A percentile compares a stretch with the other conserved stretches of the same genome.
These are phyloP conservation scores for Psittacula cyanocephala DNA, from an alignment of 2,113 vertebrate species.

Conservation along the genomic window DNA sequence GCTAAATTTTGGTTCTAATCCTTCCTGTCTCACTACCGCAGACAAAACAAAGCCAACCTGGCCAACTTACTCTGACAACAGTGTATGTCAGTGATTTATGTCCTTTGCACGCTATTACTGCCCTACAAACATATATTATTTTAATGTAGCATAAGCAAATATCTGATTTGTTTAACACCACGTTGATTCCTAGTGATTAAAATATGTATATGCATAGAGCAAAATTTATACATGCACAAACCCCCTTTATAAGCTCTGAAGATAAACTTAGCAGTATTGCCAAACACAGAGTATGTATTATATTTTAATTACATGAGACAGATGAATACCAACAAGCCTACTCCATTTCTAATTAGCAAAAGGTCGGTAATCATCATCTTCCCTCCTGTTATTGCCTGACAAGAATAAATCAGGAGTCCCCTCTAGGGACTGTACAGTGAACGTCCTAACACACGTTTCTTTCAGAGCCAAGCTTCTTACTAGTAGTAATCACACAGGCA, in stretches of 20 bases:
- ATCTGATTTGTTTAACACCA: slow-evolving; percentile 18
- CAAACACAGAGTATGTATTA: slow-evolving; percentile 21
- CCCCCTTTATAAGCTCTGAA: slow-evolving; percentile 3
- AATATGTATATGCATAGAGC: not conserved
- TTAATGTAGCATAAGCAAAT: slow-evolving; percentile 48
- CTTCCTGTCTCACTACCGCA: not conserved
- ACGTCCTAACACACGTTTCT: not conserved
- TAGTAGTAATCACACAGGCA: not conserved
- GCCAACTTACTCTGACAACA: not conserved
- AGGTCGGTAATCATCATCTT: slow-evolving; percentile 27
- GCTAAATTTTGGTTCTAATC: not conserved
- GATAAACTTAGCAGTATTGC: slow-evolving; percentile 48
- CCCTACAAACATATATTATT: slow-evolving; percentile 46
- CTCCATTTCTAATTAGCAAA: slow-evolving; percentile 48
- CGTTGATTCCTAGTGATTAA: not conserved
- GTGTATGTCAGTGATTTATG: not conserved
- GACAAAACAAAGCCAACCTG: slow-evolving; percentile 2
- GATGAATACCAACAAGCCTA: slow-evolving; percentile 34
- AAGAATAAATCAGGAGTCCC: not conserved
- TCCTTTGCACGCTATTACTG: not conserved
- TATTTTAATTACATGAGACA: slow-evolving; percentile 25
- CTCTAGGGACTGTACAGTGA: not conserved
- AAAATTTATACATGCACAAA: not conserved
- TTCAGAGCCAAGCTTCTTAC: not conserved
- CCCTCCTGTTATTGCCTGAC: slow-evolving; percentile 38